These are phyloP conservation scores for Oligia latruncula DNA, from an alignment of 2,888 invertebrate genomes.

Conservation along the genomic window DNA sequence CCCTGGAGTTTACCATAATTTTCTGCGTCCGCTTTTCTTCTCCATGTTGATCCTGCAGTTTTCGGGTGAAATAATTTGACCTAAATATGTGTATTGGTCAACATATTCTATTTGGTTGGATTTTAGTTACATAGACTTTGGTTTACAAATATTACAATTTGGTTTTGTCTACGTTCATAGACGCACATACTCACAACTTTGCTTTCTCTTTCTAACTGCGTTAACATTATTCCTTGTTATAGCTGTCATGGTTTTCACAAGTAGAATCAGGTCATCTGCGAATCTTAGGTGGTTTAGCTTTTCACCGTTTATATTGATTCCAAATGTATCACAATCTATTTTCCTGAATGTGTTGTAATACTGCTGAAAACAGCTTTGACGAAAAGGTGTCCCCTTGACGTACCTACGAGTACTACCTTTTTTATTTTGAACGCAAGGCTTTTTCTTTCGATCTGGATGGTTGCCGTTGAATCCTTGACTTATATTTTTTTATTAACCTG, in stretches of 20 bases:
- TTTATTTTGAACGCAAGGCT: not conserved
- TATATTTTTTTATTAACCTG: not conserved
- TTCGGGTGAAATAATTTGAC: not conserved
- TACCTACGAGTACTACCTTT: not conserved
- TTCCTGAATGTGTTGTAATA: not conserved
- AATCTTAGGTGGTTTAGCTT: slow-evolving; percentile 1
- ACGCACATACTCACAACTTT: not conserved
- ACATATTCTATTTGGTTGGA: not conserved
- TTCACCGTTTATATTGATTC: not conserved
- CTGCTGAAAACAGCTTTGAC: not conserved
- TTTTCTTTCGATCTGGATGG: not conserved
- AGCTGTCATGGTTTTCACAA: not conserved
- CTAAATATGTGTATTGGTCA: not conserved
- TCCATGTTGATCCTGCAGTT: not conserved
- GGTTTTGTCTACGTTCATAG: not conserved
- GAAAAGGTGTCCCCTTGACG: not conserved
- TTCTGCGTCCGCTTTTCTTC: no score
- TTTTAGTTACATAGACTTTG: not conserved
- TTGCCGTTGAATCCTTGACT: not conserved
- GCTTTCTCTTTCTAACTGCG: no score
- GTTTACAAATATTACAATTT: no score
- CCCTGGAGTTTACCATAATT: no score
- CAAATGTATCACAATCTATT: not conserved
- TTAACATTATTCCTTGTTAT: no score
- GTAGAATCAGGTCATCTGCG: not conserved